Conservation (phyloP, 2,113 vertebrate species). For the Litocranius walleri region DNA sequence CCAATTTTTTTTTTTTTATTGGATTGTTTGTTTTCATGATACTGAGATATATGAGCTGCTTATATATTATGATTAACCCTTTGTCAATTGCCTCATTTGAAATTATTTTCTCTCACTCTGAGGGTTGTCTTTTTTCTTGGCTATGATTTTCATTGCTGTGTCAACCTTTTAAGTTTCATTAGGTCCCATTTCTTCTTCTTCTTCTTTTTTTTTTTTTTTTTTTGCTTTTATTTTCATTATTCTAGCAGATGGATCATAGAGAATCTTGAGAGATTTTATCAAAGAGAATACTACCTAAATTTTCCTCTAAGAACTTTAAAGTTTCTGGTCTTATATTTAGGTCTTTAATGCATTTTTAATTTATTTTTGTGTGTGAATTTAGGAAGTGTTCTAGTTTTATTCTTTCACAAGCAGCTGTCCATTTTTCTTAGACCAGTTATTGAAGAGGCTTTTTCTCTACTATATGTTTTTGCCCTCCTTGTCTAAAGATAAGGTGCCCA, state of each 20-base stretch:
- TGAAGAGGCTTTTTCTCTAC: background rate
- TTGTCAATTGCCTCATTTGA: background rate
- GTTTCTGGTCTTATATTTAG: background rate
- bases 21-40: background rate
- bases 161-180: background rate
- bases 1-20: background rate
- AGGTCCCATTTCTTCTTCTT: background rate
- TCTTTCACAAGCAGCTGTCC: background rate
- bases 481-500: background rate
- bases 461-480: background rate
- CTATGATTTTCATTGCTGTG: background rate
- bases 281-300: background rate
- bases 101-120: background rate
- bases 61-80: background rate
- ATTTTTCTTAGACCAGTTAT: background rate
- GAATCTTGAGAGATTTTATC: background rate
- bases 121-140: background rate
- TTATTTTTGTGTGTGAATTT: background rate
- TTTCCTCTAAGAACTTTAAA: background rate
- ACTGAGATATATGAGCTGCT: background rate
- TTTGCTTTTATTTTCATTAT: background rate
- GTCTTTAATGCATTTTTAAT: background rate
- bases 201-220: background rate
- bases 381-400: background rate
- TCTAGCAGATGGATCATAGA: background rate